A percentile compares a stretch with the other conserved stretches of the same genome.
phyloP scores from a whole-genome alignment of 2,113 vertebrate species.

The Alexandromys fortis region DNA sequence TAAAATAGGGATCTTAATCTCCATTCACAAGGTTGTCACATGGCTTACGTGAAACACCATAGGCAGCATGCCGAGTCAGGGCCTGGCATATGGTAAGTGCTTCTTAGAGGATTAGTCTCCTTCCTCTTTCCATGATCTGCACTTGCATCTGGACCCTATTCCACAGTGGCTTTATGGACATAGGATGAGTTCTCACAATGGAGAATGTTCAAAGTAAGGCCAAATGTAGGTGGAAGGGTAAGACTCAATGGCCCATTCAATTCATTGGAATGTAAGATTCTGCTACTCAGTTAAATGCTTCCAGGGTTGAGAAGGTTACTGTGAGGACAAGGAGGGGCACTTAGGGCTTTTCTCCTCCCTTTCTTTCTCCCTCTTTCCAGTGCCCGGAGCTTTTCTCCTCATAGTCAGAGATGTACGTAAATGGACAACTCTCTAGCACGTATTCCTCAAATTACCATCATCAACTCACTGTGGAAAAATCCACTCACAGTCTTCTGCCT shows the following conservation, averaged over 20 bases:
- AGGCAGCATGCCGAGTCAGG: background rate
- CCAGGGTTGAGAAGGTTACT: background rate
- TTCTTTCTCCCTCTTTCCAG: too few relatives aligned
- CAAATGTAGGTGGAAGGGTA: background rate
- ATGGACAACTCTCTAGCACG: too few relatives aligned
- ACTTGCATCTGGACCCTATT: background rate
- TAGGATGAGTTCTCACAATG: background rate
- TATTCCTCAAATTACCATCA: background rate
- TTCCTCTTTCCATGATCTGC: conserved; percentile 21
- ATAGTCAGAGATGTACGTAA: background rate
- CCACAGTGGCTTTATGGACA: background rate
- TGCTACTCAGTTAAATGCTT: background rate
- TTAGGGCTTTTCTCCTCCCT: background rate
- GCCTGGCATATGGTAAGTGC: background rate
- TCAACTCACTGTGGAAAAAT: background rate
- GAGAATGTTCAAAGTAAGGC: background rate
- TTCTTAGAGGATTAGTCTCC: conserved; percentile 22
- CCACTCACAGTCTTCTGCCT: background rate
- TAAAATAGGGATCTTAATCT: conserved; percentile 49
- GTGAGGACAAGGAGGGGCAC: background rate
- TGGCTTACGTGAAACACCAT: background rate
- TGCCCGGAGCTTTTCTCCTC: background rate
- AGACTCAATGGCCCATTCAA: background rate
- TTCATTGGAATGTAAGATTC: background rate
- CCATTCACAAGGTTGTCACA: conserved; percentile 23